Evolutionary conservation across 2,888 invertebrate species (phyloP).

Genomic region (Heliconius charithonia): DNA sequence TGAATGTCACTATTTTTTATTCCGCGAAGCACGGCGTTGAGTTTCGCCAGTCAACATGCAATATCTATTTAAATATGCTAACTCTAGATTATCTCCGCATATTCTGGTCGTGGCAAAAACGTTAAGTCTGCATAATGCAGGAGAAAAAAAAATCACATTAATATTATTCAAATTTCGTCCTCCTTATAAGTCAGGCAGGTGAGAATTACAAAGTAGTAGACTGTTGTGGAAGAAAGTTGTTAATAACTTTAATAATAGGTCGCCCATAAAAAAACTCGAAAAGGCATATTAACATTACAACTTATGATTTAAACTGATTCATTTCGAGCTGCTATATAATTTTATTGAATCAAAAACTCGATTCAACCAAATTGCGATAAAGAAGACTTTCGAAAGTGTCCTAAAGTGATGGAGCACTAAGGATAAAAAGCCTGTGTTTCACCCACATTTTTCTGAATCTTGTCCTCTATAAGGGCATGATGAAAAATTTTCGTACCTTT

Average conservation of each 20-base stretch:
- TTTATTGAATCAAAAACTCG: conserved; percentile 28
- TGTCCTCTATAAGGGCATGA: conserved; percentile 10
- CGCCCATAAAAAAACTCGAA: not conserved
- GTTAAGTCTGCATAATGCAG: not conserved
- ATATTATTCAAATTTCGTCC: not conserved
- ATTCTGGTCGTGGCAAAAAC: too few relatives aligned
- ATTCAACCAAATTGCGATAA: conserved; percentile 34
- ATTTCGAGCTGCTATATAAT: conserved; percentile 25
- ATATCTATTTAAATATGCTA: not conserved
- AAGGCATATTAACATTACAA: conserved; percentile 25
- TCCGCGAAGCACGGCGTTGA: too few relatives aligned
- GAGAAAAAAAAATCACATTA: not conserved
- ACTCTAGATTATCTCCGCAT: not conserved
- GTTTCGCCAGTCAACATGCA: too few relatives aligned
- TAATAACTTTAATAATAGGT: conserved; percentile 24
- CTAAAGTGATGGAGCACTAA: conserved; percentile 36
- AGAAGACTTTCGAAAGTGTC: conserved; percentile 38
- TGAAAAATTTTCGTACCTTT: conserved; percentile 4
- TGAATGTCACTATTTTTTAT: too few relatives aligned
- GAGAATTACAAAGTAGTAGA: conserved; percentile 16
- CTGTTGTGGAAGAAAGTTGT: conserved; percentile 12
- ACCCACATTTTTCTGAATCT: conserved; percentile 21
- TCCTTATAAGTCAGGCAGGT: conserved; percentile 6
- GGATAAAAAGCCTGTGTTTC: conserved; percentile 28
- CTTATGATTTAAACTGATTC: conserved; percentile 25